These are phyloP conservation scores for Clinocottus analis DNA, from an alignment of 2,113 vertebrate species.

Conservation along the genomic window DNA sequence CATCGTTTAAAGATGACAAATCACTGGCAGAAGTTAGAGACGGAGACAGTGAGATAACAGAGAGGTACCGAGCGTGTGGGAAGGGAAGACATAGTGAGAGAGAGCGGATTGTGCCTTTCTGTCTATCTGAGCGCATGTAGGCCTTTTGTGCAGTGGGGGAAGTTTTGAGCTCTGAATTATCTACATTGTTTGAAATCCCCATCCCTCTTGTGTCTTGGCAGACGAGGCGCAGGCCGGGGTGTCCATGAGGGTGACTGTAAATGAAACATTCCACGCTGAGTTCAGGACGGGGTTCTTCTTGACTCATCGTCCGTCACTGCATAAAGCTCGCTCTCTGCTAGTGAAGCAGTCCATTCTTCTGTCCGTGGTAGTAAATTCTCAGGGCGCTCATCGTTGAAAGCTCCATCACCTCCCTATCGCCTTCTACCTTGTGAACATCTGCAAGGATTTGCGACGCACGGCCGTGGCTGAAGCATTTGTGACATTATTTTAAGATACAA, in stretches of 20 bases:
- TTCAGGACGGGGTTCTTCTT: constrained; percentile 74
- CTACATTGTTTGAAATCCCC: constrained; percentile 71
- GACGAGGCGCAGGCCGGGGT: constrained; percentile 47
- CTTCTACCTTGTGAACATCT: constrained; percentile 55
- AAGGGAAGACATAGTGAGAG: constrained; percentile 57
- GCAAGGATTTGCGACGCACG: constrained; percentile 3
- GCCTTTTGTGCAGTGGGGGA: constrained; percentile 42
- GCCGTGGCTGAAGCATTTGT: constrained; percentile 12
- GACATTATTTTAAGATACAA: constrained; percentile 46
- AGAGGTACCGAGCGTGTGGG: constrained; percentile 42
- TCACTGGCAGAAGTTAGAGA: constrained; percentile 30
- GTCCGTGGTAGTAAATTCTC: constrained; percentile 53
- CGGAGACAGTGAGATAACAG: constrained; percentile 50
- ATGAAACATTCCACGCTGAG: constrained; percentile 69
- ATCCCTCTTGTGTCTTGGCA: constrained; percentile 67
- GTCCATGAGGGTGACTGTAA: constrained; percentile 68
- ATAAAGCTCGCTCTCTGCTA: constrained; percentile 49
- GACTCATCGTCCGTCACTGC: constrained; percentile 73
- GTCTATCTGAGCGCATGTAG: constrained; percentile 37
- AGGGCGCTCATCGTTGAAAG: constrained; percentile 58
- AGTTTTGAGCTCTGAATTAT: constrained; percentile 65
- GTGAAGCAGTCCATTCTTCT: constrained; percentile 67
- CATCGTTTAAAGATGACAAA: constrained; percentile 61
- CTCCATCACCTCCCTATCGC: constrained; percentile 58
- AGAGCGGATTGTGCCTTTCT: constrained; percentile 25